Conservation (phyloP, 1,140 invertebrate genomes). For the Brevipalpus yothersi region DNA sequence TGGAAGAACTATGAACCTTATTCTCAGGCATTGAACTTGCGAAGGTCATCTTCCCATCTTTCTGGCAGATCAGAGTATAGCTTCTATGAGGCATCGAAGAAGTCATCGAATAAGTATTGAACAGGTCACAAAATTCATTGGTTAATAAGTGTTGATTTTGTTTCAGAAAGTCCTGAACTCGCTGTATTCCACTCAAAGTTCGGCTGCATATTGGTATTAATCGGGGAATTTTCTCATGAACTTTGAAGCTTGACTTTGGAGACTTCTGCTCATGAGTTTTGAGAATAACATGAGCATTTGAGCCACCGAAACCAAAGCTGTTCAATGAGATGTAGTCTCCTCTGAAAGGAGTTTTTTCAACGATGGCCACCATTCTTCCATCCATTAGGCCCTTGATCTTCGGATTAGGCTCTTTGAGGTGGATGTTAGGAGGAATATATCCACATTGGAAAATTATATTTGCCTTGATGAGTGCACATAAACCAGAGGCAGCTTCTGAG, state of each 20-base stretch:
- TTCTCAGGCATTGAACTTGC: too few relatives aligned
- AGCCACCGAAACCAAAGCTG: conserved; percentile 91
- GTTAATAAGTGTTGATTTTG: neutral
- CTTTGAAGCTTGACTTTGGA: neutral
- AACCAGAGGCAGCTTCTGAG: conserved; percentile 61
- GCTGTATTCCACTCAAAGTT: neutral
- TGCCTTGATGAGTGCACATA: conserved; percentile 24
- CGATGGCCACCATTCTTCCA: conserved; percentile 44
- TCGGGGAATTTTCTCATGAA: neutral
- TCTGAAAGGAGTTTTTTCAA: conserved; percentile 25
- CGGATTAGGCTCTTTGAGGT: conserved; percentile 26
- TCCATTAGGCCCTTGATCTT: conserved; percentile 30
- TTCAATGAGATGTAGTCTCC: conserved; percentile 67
- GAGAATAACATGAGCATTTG: conserved; percentile 77
- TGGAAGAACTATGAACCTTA: too few relatives aligned
- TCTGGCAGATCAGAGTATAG: neutral
- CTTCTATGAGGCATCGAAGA: neutral
- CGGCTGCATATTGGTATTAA: neutral
- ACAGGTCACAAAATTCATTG: neutral
- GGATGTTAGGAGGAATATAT: conserved; percentile 26
- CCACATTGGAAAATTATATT: conserved; percentile 24
- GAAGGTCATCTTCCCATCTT: neutral
- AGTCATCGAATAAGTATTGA: neutral
- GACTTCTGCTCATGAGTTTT: conserved; percentile 16
- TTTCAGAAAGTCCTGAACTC: neutral